A percentile compares a stretch with the other conserved stretches of the same genome.
phyloP scores from a whole-genome alignment of 1,140 invertebrate genomes.

The Sycobia sp. region DNA sequence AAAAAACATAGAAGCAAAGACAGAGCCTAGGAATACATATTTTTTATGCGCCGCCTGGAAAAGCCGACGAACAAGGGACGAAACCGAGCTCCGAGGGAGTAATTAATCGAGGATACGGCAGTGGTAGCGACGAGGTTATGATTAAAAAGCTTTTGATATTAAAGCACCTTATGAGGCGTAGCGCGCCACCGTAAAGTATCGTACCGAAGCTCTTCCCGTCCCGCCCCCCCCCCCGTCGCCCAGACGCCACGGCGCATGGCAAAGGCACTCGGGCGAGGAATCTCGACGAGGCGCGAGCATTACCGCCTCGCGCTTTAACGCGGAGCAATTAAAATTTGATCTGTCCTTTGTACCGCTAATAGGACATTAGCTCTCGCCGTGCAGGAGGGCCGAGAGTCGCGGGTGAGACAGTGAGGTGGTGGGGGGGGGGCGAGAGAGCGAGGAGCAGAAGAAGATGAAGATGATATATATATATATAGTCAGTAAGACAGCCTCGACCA shows the following conservation, averaged over 20 bases:
- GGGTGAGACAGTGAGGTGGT: constrained; percentile 19
- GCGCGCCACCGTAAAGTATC: no score
- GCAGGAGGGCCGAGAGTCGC: constrained; percentile 37
- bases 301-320: constrained; percentile 24
- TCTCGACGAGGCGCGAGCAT: no score
- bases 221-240: no score
- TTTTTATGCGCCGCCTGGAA: constrained; percentile 4
- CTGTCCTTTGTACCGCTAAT: constrained; percentile 53
- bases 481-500: background rate
- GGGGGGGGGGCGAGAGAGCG: background rate
- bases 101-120: constrained; percentile 20
- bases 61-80: background rate
- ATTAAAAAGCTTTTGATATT: constrained; percentile 39
- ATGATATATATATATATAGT: no score
- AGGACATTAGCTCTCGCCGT: constrained; percentile 47
- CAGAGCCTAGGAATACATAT: constrained; percentile 27
- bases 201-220: no score
- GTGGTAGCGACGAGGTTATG: constrained; percentile 30
- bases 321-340: constrained; percentile 52
- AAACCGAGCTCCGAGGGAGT: background rate
- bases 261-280: no score
- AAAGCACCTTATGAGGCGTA: no score
- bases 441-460: background rate
- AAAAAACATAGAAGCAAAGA: no score
- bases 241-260: no score